Conservation (phyloP, 1,140 invertebrate species). For the Halesus radiatus region DNA sequence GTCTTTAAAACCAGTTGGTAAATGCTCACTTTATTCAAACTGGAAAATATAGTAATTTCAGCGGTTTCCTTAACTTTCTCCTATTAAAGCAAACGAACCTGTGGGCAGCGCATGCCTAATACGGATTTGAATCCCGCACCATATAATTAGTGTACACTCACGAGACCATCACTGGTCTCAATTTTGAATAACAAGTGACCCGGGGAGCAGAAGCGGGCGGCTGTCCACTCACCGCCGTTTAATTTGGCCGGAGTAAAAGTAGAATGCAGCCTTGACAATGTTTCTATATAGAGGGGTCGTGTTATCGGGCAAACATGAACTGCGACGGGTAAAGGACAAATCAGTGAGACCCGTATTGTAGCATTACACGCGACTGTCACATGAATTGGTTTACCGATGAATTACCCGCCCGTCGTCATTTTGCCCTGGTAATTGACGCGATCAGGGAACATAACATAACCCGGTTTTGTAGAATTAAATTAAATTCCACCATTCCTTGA, state of each 20-base stretch:
- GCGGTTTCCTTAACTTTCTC: constrained; percentile 44
- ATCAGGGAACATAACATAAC: constrained; percentile 26
- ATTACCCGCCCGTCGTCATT: constrained; percentile 19
- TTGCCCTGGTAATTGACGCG: constrained; percentile 29
- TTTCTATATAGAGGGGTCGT: constrained; percentile 25
- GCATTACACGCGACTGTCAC: constrained; percentile 28
- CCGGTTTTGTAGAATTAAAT: constrained; percentile 19
- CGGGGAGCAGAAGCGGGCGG: constrained; percentile 33
- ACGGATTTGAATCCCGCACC: constrained; percentile 48
- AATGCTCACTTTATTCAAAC: constrained; percentile 43
- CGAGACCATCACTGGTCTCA: constrained; percentile 31
- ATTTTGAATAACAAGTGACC: constrained; percentile 42
- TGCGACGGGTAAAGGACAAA: constrained; percentile 39
- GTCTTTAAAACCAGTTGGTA: constrained; percentile 27
- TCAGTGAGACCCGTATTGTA: constrained; percentile 33
- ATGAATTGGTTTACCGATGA: constrained; percentile 31
- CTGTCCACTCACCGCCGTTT: constrained; percentile 22
- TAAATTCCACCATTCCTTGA: constrained; percentile 23
- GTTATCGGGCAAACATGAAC: constrained; percentile 38
- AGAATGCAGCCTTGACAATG: constrained; percentile 35
- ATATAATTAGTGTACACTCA: constrained; percentile 55
- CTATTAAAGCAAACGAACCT: constrained; percentile 26
- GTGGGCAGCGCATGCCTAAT: constrained; percentile 21
- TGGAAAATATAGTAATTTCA: constrained; percentile 41
- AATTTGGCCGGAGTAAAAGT: constrained; percentile 29